Percentiles rank a stretch among this genome's conserved stretches.
Conservation (phyloP, 2,797 vertebrate species). For the Chloroceryle amazona region DNA sequence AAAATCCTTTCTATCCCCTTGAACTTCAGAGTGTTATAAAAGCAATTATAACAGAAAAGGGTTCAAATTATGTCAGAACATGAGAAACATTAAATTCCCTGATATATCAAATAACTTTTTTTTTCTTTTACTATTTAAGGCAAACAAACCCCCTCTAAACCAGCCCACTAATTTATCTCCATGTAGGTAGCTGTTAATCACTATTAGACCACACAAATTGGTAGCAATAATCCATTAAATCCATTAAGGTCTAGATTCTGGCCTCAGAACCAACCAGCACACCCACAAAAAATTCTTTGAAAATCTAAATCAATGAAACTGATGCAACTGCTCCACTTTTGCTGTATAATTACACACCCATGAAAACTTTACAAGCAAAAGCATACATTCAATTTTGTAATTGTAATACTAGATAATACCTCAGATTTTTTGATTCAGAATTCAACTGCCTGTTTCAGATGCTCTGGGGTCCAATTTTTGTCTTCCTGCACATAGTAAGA, state of each 20-base stretch:
- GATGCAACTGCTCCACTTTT: not conserved
- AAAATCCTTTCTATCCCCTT: not conserved
- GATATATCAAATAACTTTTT: not conserved
- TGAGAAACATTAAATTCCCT: not conserved
- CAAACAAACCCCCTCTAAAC: not conserved
- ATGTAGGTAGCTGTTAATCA: not conserved
- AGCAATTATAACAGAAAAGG: not conserved
- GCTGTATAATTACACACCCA: not conserved
- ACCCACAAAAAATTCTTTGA: not conserved
- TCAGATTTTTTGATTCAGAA: not conserved
- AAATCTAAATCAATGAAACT: not conserved
- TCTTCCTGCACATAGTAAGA: not conserved
- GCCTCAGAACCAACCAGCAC: not conserved
- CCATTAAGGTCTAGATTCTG: not conserved
- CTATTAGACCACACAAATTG: not conserved
- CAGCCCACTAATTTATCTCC: not conserved
- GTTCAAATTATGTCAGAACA: not conserved
- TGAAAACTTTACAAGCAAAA: not conserved
- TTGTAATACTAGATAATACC: not conserved
- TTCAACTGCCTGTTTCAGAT: not conserved
- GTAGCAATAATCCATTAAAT: not conserved
- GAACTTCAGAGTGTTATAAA: slow-evolving; percentile 3
- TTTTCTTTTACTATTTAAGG: not conserved
- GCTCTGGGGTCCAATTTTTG: not conserved
- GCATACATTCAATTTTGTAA: not conserved